Base-by-base conservation (phyloP, 2,888 invertebrate species). In the Lasioglossum figueresi region DNA sequence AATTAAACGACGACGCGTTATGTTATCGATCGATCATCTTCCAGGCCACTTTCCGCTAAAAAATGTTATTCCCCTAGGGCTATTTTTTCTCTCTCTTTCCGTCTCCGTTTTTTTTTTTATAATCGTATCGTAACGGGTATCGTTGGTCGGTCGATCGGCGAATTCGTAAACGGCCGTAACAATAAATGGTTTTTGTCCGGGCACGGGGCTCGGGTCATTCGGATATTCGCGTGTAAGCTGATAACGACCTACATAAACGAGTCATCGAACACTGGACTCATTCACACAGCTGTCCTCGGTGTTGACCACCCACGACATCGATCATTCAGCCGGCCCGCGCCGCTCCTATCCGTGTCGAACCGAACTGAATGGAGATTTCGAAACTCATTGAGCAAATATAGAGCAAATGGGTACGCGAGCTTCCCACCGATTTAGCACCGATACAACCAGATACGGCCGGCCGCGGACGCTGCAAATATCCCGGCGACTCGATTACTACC, bases 211-310 rank as follows among this genome's bases (percentile, higher is more conserved):
- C 82, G 84, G 91, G 87, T 91, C 91, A 91, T 91, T 90, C 89
- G 90, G 88, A 89, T 90, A 91, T 90, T 89, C 88, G 82, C 90
- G 84, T 89, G 91, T 90, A 91, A 91, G 91, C 89, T 87, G 91
- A 91, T 89, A 91, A 91, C 91, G 88, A 88, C 80, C 90, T 86
- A 90, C 90, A 89, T 89, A 88, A 91, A 91, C 88, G 88, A 89
- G 88, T 88, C 90, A 89, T 91, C 91, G 89, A 89, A 91, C 91
- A 91, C 89, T 92, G 89, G 90, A 83, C 88, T 91, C 92, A 92
- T 91, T 91, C 91, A 92, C 91, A 89, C 89, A 83, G 88, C 89
- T 91, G 91, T 91, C 89, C 90, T 86, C 84, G 89, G 80, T 89
- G 88, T 90, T 86, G 92, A 87, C 92, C 92, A 89, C 92, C 90